Evolutionary conservation across 1,140 invertebrate species (phyloP).

Genomic region (Zaprionus kolodkinae): DNA sequence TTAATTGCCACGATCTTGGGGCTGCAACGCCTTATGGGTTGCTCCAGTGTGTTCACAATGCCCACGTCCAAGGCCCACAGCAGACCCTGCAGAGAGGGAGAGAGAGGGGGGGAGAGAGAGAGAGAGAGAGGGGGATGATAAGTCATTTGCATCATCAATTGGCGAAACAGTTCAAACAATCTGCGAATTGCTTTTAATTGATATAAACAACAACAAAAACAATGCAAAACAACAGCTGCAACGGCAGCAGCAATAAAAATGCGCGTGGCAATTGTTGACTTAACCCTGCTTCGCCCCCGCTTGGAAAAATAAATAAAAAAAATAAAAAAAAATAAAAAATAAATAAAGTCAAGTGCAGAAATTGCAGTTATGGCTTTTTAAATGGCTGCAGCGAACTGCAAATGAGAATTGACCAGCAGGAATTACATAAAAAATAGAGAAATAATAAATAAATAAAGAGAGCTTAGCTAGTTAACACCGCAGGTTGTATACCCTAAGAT

Average conservation of each 20-base stretch:
- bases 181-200: constrained; percentile 10
- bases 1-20: constrained; percentile 89
- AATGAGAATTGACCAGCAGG: neutral
- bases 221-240: constrained; percentile 32
- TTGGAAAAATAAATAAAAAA: neutral
- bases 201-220: constrained; percentile 23
- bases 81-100: constrained; percentile 84
- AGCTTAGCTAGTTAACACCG: no score
- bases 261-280: constrained; percentile 40
- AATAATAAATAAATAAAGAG: neutral
- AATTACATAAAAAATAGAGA: neutral
- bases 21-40: constrained; percentile 87
- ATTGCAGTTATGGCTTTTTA: constrained; percentile 10
- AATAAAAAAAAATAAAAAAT: no score
- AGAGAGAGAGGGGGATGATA: no score
- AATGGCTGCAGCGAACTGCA: neutral
- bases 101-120: neutral
- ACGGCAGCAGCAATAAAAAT: constrained; percentile 47
- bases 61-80: constrained; percentile 89
- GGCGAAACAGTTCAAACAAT: constrained; percentile 1
- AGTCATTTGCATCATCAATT: neutral
- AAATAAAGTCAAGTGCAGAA: neutral
- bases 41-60: constrained; percentile 87
- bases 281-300: constrained; percentile 7
- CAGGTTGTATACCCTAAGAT: no score